Conservation (phyloP, 2,888 invertebrate genomes). For the Eristalis intricaria region DNA sequence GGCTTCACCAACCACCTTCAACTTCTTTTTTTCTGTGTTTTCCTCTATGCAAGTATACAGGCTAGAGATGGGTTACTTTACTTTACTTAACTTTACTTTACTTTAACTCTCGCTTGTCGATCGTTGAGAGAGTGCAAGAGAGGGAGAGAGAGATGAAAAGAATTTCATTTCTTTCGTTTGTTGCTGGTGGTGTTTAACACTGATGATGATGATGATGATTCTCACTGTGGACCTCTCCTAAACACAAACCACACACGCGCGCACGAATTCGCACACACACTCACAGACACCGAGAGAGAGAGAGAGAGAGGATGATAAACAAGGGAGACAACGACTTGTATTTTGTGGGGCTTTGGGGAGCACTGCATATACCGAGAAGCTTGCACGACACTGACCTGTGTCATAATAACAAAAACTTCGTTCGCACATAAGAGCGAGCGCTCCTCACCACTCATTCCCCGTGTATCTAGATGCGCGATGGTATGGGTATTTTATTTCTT, state of each 20-base stretch:
- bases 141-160: neutral
- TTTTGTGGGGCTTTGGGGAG: constrained; percentile 40
- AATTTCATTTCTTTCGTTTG: neutral
- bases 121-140: constrained; percentile 22
- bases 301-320: neutral
- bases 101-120: constrained; percentile 55
- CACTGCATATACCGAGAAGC: constrained; percentile 23
- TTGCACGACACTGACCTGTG: constrained; percentile 70
- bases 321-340: constrained; percentile 12
- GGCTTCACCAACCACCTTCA: neutral
- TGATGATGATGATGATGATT: neutral
- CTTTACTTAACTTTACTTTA: constrained; percentile 56
- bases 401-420: constrained; percentile 64
- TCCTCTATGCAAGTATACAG: constrained; percentile 41
- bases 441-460: constrained; percentile 34
- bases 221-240: constrained; percentile 14
- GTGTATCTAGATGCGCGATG: constrained; percentile 9
- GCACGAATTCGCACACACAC: constrained; percentile 23
- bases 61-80: constrained; percentile 59
- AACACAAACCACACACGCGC: constrained; percentile 10
- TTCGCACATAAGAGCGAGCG: constrained; percentile 47
- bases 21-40: neutral
- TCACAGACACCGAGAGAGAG: constrained; percentile 17
- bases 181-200: neutral
- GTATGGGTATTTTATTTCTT: constrained; percentile 40